Percentiles rank a stretch among this genome's conserved stretches.
phyloP scores from a whole-genome alignment of 2,797 vertebrate species.

The Characodon lateralis region DNA sequence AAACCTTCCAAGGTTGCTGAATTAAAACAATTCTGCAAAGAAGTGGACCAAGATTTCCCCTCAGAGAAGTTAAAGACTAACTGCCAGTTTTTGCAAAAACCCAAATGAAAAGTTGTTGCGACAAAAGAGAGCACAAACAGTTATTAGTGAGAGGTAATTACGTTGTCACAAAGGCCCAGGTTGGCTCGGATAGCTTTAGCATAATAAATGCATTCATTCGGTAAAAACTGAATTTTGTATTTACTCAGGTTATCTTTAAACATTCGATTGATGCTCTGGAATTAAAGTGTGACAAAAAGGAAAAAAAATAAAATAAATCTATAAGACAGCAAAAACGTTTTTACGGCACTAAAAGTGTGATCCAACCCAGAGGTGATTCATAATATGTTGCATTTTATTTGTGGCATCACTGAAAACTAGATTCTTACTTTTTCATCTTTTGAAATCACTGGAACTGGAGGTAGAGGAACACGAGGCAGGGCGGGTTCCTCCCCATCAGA shows the following conservation, averaged over 20 bases:
- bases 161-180: not conserved
- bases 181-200: not conserved
- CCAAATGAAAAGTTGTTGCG: not conserved
- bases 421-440: constrained; percentile 61
- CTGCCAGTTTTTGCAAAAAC: not conserved
- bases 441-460: not conserved
- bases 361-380: too few species aligned
- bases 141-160: not conserved
- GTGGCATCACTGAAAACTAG: accelerated
- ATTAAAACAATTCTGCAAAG: not conserved
- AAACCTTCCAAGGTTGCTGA: not conserved
- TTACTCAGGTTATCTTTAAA: not conserved
- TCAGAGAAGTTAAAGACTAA: not conserved
- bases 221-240: not conserved
- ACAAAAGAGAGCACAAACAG: not conserved
- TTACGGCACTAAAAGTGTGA: too few species aligned
- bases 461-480: not conserved
- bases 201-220: not conserved
- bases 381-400: not conserved
- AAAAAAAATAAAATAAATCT: not conserved
- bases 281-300: not conserved
- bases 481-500: constrained; percentile 75
- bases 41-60: not conserved
- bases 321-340: too few species aligned
- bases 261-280: not conserved